Percentiles rank a stretch among this genome's conserved stretches.
Conservation (phyloP, 2,113 vertebrate genomes). For the Benitochromis conjunctus region DNA sequence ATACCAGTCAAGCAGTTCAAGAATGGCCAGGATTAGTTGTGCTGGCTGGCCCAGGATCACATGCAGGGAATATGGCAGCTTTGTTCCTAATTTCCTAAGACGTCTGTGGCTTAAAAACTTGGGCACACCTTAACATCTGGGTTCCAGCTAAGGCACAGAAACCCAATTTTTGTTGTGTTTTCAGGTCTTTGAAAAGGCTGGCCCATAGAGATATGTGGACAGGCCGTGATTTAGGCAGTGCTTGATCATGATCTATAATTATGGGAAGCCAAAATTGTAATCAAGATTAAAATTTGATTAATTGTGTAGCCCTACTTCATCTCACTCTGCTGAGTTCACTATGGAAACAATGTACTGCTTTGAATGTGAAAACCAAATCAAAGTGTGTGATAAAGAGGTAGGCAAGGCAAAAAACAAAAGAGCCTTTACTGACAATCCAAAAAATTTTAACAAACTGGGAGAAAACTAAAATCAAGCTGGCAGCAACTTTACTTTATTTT, state of each 20-base stretch:
- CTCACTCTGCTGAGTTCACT: background rate
- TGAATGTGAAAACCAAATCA: background rate
- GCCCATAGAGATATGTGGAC: too few relatives aligned
- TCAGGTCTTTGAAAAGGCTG: background rate
- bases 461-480: background rate
- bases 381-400: background rate
- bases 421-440: background rate
- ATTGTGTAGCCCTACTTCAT: background rate
- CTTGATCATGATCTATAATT: background rate
- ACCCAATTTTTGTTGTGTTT: background rate
- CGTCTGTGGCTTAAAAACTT: background rate
- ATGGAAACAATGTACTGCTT: background rate
- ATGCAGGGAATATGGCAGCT: background rate
- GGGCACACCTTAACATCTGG: background rate
- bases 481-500: background rate
- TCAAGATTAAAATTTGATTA: background rate
- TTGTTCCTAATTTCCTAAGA: background rate
- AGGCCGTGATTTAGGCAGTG: background rate
- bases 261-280: background rate
- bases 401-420: background rate
- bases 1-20: background rate
- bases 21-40: background rate
- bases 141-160: background rate
- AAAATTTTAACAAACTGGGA: background rate
- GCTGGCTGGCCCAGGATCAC: background rate